Base-by-base conservation (phyloP, 2,888 invertebrate genomes). In the Prosopocoilus inquinatus region DNA sequence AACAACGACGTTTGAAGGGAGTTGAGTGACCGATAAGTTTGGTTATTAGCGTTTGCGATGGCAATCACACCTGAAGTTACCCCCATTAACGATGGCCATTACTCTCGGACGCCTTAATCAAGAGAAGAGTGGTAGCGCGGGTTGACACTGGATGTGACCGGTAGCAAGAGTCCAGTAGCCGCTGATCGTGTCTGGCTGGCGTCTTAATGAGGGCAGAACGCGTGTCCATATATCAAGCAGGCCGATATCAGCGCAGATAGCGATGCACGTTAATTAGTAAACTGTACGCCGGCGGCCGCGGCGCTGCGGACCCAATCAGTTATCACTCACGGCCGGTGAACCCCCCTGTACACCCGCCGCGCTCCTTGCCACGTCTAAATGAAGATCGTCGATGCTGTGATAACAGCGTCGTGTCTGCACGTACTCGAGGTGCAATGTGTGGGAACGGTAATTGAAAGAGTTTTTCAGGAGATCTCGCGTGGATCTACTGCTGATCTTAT, bases 191-290 rank as follows among this genome's bases (percentile, higher is more conserved):
- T 73, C 70, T 63, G 64, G 66, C 65, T 72, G 72, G 74, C 71
- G 75, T 75, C 74, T 75, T 75, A 75, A 75, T 75, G 75, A 74
- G 73, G 70, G 67, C 71, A 66, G 67, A 67, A 73, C 73, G 73
- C 72, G 73, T 71, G 72, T 72, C 70, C 72, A 74, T 75, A 72
- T 71, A 74, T 75, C 74, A 75, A 67, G 65, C 59, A 60, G 48
- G 63, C 50, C 64, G 66, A 67, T 67, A 66, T 64, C 65, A 61
- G 59, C 50, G 50, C 50, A 65, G 67, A 67, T 67, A 64, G 57
- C 61, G 61, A 55, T 57, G 53, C 59, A 64, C 65, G 66, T 68
- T 68, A 68, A 68, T 68, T 68, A 68, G 68, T 68, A 67, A 65
- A 64, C 61, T 60, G 62, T 62, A 62, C 61, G 61, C 63, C 61